A percentile compares a stretch with the other conserved stretches of the same genome.
Evolutionary conservation across 2,113 vertebrate species (phyloP).

Genomic region (Mustela nigripes): DNA sequence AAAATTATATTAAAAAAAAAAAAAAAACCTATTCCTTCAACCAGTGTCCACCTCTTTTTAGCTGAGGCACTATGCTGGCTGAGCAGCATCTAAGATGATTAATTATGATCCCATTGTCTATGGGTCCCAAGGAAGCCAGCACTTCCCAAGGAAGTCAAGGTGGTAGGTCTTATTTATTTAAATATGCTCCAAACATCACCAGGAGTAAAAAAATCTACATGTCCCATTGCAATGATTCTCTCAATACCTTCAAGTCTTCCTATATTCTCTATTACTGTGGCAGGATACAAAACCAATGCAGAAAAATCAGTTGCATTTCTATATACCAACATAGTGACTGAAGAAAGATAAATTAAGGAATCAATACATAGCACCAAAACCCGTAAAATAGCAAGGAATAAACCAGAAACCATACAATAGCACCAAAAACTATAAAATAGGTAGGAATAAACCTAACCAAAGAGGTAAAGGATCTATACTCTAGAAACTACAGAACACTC

Average conservation of each 20-base stretch:
- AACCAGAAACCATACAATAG: too few relatives aligned
- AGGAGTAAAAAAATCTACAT: neutral
- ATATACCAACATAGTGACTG: too few relatives aligned
- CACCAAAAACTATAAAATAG: too few relatives aligned
- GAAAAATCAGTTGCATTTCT: too few relatives aligned
- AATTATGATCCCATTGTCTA: neutral
- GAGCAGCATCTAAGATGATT: neutral
- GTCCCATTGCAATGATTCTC: neutral
- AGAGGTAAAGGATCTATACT: too few relatives aligned
- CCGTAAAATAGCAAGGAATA: too few relatives aligned
- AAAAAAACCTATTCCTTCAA: neutral
- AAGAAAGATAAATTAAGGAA: too few relatives aligned
- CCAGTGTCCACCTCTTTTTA: neutral
- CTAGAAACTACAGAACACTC: too few relatives aligned
- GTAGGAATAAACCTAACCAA: too few relatives aligned
- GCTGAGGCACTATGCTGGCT: neutral
- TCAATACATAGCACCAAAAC: too few relatives aligned
- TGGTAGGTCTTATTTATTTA: neutral
- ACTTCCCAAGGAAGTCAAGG: neutral
- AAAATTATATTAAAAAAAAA: too few relatives aligned
- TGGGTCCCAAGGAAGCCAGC: neutral
- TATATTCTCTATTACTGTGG: neutral
- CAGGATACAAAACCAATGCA: too few relatives aligned
- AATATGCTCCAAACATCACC: neutral
- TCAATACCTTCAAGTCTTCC: neutral